Conservation (phyloP, 1,140 invertebrate species). For the Bicyclus anynana region DNA sequence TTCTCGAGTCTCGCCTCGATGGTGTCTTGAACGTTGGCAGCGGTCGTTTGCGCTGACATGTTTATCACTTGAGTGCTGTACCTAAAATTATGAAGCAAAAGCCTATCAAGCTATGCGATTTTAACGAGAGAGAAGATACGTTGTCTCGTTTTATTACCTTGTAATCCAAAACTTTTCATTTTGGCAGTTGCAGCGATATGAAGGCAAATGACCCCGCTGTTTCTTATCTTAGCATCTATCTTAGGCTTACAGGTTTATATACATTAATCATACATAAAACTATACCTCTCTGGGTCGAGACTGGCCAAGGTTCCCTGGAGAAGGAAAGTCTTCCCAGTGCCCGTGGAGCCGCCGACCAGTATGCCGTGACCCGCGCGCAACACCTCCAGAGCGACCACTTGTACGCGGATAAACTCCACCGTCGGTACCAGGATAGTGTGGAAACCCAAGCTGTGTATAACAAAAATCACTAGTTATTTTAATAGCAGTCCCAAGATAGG, state of each 20-base stretch:
- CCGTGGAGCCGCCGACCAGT: conserved; percentile 87
- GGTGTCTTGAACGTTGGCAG: conserved; percentile 86
- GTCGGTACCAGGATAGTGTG: conserved; percentile 91
- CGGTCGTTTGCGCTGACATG: conserved; percentile 90
- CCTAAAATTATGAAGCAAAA: conserved; percentile 27
- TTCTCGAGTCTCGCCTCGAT: conserved; percentile 90
- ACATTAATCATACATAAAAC: no score
- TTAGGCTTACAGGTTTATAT: no score
- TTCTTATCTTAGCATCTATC: no score
- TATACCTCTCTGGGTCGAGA: conserved; percentile 78
- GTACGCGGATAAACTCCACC: conserved; percentile 88
- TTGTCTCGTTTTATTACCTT: no score
- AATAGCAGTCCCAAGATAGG: no score
- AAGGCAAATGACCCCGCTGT: no score
- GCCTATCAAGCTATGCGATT: background rate
- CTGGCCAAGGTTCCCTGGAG: conserved; percentile 81
- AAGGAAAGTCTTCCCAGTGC: conserved; percentile 89
- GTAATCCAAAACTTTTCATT: no score
- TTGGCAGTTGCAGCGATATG: no score
- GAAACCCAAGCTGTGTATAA: conserved; percentile 85
- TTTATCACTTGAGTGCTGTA: conserved; percentile 86
- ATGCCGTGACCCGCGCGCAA: conserved; percentile 82
- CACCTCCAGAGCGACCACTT: conserved; percentile 82
- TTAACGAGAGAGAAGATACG: background rate
- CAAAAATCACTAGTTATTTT: no score